These are phyloP conservation scores for Papilio demoleus DNA, from an alignment of 2,888 invertebrate species.

Conservation along the genomic window DNA sequence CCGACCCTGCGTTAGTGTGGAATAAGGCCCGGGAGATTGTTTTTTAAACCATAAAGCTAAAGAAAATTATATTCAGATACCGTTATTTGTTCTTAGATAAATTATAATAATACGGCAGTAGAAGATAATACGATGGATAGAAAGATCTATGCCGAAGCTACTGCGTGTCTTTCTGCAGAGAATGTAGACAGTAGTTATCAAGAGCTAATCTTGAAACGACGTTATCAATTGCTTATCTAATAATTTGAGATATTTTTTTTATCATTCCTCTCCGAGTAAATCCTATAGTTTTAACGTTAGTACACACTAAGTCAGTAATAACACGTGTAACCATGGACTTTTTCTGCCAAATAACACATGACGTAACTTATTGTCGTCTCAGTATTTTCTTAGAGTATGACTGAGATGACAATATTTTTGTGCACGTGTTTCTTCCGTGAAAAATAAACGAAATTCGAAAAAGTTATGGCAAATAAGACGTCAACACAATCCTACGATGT, in stretches of 20 bases:
- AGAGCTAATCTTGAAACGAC: slow-evolving; percentile 11
- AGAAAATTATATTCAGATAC: not conserved
- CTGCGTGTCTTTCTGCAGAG: slow-evolving; percentile 6
- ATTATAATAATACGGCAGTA: not conserved
- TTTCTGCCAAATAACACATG: not conserved
- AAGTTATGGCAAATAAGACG: too few relatives aligned
- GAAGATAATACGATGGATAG: too few relatives aligned
- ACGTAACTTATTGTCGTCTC: not conserved
- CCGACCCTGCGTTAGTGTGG: too few relatives aligned
- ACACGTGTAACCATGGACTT: not conserved
- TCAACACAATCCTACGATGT: too few relatives aligned
- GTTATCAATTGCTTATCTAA: slow-evolving; percentile 16
- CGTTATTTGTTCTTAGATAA: not conserved
- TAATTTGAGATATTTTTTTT: slow-evolving; percentile 9
- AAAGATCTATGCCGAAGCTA: slow-evolving; percentile 1
- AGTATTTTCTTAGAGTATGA: not conserved
- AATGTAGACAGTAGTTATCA: slow-evolving; percentile 3
- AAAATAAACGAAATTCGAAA: too few relatives aligned
- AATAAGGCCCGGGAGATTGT: too few relatives aligned
- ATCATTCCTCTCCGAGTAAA: not conserved
- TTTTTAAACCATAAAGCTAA: not conserved
- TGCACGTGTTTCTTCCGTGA: too few relatives aligned
- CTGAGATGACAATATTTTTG: not conserved
- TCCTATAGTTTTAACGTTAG: not conserved
- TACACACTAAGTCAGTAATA: not conserved